Percentiles rank a stretch among this genome's conserved stretches.
phyloP scores from a whole-genome alignment of 2,888 invertebrate genomes.

The Tiliacea citrago region DNA sequence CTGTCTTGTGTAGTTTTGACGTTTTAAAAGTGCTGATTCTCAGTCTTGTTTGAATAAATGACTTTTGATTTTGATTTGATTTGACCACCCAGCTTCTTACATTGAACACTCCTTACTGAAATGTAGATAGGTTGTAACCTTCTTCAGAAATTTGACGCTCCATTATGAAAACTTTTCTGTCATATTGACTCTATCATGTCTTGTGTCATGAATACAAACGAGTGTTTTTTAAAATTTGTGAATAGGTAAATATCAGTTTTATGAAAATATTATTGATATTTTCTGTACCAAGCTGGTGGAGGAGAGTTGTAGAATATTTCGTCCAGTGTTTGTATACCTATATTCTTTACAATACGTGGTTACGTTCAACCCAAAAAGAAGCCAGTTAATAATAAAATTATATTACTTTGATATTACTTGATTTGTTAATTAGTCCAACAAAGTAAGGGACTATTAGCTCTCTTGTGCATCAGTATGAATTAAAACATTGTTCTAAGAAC shows the following conservation, averaged over 20 bases:
- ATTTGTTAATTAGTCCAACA: constrained; percentile 24
- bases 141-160: constrained; percentile 1
- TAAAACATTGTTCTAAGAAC: constrained; percentile 20
- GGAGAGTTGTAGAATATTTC: constrained; percentile 20
- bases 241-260: constrained; percentile 28
- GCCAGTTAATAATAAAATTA: constrained; percentile 6
- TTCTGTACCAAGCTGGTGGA: not conserved
- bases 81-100: too few species aligned
- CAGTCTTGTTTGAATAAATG: too few species aligned
- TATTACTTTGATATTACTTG: constrained; percentile 27
- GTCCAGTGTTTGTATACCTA: constrained; percentile 40
- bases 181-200: constrained; percentile 28
- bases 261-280: constrained; percentile 40
- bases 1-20: too few species aligned
- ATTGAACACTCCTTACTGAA: constrained; percentile 5
- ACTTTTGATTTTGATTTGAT: too few species aligned
- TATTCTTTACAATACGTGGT: constrained; percentile 21
- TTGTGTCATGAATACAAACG: constrained; percentile 38
- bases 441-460: not conserved
- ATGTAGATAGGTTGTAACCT: not conserved
- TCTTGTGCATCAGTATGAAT: constrained; percentile 40
- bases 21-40: too few species aligned
- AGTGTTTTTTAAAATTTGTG: constrained; percentile 43
- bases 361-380: not conserved
- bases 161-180: constrained; percentile 25